Evolutionary conservation across 1,140 invertebrate genomes (phyloP).

Genomic region (Drosophila albomicans): DNA sequence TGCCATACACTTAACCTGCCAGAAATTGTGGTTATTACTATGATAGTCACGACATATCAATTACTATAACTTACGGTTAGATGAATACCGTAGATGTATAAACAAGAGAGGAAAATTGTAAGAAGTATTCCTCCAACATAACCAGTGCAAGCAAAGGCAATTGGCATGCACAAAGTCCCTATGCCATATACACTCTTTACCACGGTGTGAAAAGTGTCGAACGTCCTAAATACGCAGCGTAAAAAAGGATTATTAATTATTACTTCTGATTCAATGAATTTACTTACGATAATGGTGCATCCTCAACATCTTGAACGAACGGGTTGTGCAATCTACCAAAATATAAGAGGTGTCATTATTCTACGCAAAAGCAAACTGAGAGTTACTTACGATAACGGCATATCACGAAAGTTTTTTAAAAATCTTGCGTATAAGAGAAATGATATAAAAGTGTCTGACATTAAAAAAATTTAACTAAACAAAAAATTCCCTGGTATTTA

Average conservation of each 20-base stretch:
- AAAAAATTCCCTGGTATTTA: too few relatives aligned
- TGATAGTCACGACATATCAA: background rate
- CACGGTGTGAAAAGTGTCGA: background rate
- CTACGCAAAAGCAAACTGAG: background rate
- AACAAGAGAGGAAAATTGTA: background rate
- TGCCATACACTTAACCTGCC: background rate
- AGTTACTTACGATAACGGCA: constrained; percentile 6
- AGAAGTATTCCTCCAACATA: background rate
- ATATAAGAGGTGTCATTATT: background rate
- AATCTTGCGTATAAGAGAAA: background rate
- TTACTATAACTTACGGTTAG: background rate
- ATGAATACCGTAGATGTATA: constrained; percentile 8
- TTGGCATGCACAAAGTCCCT: background rate
- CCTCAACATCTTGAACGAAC: background rate
- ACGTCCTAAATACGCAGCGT: background rate
- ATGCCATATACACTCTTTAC: background rate
- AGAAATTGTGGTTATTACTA: background rate
- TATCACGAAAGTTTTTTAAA: background rate
- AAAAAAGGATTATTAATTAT: background rate
- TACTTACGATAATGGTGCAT: constrained; percentile 8
- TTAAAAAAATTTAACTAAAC: background rate
- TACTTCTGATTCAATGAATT: background rate
- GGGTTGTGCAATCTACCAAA: background rate
- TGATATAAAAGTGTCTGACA: background rate
- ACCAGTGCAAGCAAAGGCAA: background rate